Conservation (phyloP, 2,888 invertebrate genomes). For the Harpalus rufipes region DNA sequence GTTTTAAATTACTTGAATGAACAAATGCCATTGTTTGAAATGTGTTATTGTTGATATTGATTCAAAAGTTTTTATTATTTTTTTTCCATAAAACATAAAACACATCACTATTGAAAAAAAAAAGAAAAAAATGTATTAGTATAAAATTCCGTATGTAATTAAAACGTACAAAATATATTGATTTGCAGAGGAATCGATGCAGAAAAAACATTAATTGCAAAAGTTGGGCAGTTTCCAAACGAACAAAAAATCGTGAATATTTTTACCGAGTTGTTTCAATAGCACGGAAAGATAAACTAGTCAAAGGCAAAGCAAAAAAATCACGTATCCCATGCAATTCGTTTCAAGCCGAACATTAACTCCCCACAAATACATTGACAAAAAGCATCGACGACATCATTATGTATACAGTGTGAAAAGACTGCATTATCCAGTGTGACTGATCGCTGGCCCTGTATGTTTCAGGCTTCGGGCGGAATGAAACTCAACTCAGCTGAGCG, state of each 20-base stretch:
- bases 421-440: conserved; percentile 51
- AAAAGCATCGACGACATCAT: conserved; percentile 56
- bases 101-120: neutral
- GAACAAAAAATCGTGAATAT: conserved; percentile 30
- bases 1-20: neutral
- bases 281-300: conserved; percentile 53
- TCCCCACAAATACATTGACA: conserved; percentile 57
- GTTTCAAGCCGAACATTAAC: conserved; percentile 52
- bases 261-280: conserved; percentile 45
- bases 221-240: conserved; percentile 14
- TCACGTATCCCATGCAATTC: conserved; percentile 58
- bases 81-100: conserved; percentile 7
- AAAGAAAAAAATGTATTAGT: neutral
- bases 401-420: conserved; percentile 65
- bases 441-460: conserved; percentile 46
- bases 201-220: conserved; percentile 55
- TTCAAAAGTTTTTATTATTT: neutral
- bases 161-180: conserved; percentile 38
- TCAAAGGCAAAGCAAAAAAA: conserved; percentile 55
- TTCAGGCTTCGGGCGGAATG: conserved; percentile 28
- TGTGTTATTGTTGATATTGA: neutral
- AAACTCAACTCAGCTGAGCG: conserved; percentile 8
- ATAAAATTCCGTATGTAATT: conserved; percentile 17
- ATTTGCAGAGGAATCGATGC: conserved; percentile 22
- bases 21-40: neutral